A percentile compares a stretch with the other conserved stretches of the same genome.
phyloP scores from a whole-genome alignment of 2,888 invertebrate genomes.

The Eustalomyia histrio region DNA sequence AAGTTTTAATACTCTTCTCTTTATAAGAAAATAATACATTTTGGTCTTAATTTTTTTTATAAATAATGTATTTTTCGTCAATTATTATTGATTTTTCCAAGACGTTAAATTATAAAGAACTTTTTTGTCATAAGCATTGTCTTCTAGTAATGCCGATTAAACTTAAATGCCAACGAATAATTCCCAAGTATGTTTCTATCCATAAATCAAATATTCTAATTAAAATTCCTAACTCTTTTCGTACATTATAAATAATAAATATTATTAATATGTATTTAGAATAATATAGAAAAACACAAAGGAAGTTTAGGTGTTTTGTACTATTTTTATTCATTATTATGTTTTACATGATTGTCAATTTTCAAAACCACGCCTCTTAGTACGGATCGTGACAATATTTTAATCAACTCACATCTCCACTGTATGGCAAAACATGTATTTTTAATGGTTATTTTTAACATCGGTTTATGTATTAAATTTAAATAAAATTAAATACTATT shows the following conservation, averaged over 20 bases:
- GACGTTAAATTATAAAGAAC: no score
- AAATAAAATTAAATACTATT: slow-evolving; percentile 18
- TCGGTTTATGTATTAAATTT: not conserved
- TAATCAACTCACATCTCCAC: slow-evolving; percentile 50
- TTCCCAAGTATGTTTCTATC: not conserved
- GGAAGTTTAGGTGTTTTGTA: slow-evolving; percentile 5
- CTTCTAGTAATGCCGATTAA: no score
- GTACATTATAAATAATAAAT: not conserved
- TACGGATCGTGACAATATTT: slow-evolving; percentile 61
- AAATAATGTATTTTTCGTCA: no score
- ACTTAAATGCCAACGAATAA: no score
- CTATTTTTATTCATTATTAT: slow-evolving; percentile 11
- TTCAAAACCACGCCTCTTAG: slow-evolving; percentile 35
- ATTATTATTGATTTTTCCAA: no score
- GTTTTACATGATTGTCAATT: slow-evolving; percentile 17
- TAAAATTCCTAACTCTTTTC: not conserved
- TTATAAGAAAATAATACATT: no score
- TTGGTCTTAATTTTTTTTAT: no score
- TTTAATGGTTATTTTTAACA: slow-evolving; percentile 19
- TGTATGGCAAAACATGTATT: not conserved
- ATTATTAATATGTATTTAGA: not conserved
- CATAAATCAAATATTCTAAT: not conserved
- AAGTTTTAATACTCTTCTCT: no score
- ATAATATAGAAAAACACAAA: slow-evolving; percentile 1
- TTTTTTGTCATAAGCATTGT: no score